Base-by-base conservation (phyloP, 2,888 invertebrate genomes). In the Brachyptera risi region DNA sequence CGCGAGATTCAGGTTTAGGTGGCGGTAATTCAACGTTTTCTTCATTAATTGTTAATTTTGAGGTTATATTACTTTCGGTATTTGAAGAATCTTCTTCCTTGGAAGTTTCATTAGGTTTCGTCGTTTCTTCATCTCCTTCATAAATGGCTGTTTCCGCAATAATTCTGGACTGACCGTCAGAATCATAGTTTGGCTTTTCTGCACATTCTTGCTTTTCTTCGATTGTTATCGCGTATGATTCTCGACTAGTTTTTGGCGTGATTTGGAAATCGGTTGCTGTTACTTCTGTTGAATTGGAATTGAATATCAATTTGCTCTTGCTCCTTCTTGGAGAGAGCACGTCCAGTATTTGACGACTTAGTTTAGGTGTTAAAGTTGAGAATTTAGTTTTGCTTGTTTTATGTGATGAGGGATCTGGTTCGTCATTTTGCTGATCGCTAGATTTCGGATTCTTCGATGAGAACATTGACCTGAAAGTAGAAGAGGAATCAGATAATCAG, bases 261-360 rank as follows among this genome's bases (percentile, higher is more conserved):
- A 47, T 47, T 13, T 21, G 24, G 23, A 24, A 3, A n/a, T 21
- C 9, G 42, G n/a, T n/a, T n/a, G n/a, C n/a, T n/a, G n/a, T n/a
- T n/a, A n/a, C n/a, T n/a, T n/a, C n/a, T n/a, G n/a, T n/a, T n/a
- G n/a, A n/a, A n/a, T n/a, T n/a, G n/a, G n/a, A n/a, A n/a, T 17
- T 42, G 42, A 4, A 13, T 5, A 19, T 21, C 2, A 21, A 9
- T n/a, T 47, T 47, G 4, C 24, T 13, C 24, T 47, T 47, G 24
- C 24, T 24, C 9, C 24, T 21, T 11, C 24, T 47, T 19, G 19
- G 54, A 1, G 54, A 35, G 21, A 54, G 24, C 35, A 31, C 35
- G 9, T 54, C 54, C 19, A 35, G 17, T 17, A 54, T 35, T 17
- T 37, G 35, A 3, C 54, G 54, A 17, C 54, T 54, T n/a, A 54